Percentiles rank a stretch among this genome's conserved stretches.
Evolutionary conservation across 2,113 vertebrate species (phyloP).

Genomic region (Thomomys bottae): DNA sequence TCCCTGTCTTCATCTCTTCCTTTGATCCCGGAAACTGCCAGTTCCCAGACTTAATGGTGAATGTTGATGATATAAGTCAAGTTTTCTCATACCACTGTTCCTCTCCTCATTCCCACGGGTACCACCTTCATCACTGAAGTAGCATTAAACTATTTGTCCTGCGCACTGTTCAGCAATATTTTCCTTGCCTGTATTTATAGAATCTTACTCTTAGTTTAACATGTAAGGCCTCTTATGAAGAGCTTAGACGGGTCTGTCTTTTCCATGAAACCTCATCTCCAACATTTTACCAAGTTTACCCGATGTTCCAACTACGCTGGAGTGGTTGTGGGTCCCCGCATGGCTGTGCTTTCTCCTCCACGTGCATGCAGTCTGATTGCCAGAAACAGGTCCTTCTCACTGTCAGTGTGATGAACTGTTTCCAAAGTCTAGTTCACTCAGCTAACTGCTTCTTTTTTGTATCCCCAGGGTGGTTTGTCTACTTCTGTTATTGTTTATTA

Average conservation of each 20-base stretch:
- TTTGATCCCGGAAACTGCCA: neutral
- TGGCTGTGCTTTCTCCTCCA: neutral
- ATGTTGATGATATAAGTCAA: neutral
- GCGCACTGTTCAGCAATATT: neutral
- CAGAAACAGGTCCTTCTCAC: neutral
- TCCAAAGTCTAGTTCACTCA: neutral
- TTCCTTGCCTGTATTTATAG: neutral
- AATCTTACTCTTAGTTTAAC: neutral
- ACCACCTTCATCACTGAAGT: neutral
- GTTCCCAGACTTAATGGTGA: neutral
- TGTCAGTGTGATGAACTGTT: neutral
- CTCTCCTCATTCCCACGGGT: neutral
- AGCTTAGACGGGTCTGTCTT: neutral
- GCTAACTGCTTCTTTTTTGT: neutral
- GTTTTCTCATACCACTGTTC: neutral
- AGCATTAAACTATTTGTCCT: neutral
- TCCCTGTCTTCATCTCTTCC: neutral
- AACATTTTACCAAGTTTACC: neutral
- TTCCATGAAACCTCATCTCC: neutral
- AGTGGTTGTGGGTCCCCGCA: fast-evolving
- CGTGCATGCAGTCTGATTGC: neutral
- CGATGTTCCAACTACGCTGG: neutral
- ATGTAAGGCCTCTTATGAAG: neutral
- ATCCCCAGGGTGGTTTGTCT: neutral
- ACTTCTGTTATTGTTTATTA: neutral